Evolutionary conservation across 2,888 invertebrate species (phyloP).

Genomic region (Trissonchulus latispiculum): DNA sequence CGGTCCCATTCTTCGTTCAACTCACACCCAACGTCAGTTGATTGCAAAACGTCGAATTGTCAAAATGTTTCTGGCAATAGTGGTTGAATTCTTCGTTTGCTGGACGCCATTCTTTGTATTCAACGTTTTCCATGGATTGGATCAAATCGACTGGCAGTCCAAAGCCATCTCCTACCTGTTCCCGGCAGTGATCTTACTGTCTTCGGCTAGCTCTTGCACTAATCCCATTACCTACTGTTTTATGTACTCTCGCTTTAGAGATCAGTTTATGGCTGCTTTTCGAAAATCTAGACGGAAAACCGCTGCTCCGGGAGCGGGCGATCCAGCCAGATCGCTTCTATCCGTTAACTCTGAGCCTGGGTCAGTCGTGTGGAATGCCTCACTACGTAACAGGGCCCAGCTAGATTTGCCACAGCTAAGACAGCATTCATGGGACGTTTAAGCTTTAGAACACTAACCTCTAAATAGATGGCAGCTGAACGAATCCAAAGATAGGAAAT

Average conservation of each 20-base stretch:
- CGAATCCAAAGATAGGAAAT: no score
- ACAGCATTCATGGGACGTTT: no score
- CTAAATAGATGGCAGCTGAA: no score
- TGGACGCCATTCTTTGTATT: constrained; percentile 65
- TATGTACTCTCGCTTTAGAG: constrained; percentile 71
- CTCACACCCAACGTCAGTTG: constrained; percentile 65
- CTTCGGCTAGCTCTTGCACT: constrained; percentile 59
- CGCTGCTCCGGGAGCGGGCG: no score
- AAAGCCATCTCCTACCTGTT: neutral
- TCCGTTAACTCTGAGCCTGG: no score
- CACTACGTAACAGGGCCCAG: no score
- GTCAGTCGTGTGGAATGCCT: no score
- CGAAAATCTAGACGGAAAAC: no score
- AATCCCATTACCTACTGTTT: constrained; percentile 84
- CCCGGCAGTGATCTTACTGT: neutral
- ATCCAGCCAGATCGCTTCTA: no score
- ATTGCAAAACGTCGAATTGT: constrained; percentile 61
- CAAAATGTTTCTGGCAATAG: constrained; percentile 77
- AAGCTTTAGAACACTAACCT: no score
- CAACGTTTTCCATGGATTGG: neutral
- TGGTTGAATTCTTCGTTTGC: constrained; percentile 77
- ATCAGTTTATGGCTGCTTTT: neutral
- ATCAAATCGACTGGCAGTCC: neutral
- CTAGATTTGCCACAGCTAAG: no score
- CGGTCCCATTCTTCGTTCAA: constrained; percentile 52